Base-by-base conservation (phyloP, 2,113 vertebrate species). In the Tor tambroides region DNA sequence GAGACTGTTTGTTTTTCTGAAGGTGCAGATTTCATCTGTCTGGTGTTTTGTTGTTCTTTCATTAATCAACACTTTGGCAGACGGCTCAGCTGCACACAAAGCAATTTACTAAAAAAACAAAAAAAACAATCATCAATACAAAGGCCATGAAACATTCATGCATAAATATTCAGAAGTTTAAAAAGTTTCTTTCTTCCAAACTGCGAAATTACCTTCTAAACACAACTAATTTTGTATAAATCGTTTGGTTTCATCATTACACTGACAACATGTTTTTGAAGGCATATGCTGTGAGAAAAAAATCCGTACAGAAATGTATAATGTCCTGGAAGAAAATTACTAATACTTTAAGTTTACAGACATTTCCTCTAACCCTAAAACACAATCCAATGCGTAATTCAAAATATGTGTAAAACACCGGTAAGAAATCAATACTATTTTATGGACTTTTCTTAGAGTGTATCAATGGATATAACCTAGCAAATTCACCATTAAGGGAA, bases 51-150 rank as follows among this genome's bases (percentile, higher is more conserved):
- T 84, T 41, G 38, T 72, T 84, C 63, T 83, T 41, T 74, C 82
- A 56, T 84, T 74, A 74, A 84, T 84, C 82, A 84, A 84, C 69
- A 56, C 82, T 84, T 74, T 84, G 46, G 69, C 51, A 74, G 65
- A 83, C 10, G 28, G 46, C 82, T 84, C 82, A 72, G 69, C 69
- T 84, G 63, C 80, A 71, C 43, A 49, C 63, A 83, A 71, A 51
- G 63, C 38, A 46, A 81, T 81, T 67, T 81, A 30, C 63, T n/a
- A 63, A 71, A 83, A 78, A 54, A 51, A 54, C 76, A 28, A 83
- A n/a, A n/a, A n/a, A n/a, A n/a, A n/a, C n/a, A n/a, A 51, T 83
- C 65, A 71, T 7, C 43, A 30, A 83, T 83, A 11, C n/a, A 19
- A 32, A 65, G 49, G 41, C 14, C 26, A 81, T 67, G 26, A 71